A percentile compares a stretch with the other conserved stretches of the same genome.
Conservation (phyloP, 1,140 invertebrate genomes). For the Drosophila murphyi region DNA sequence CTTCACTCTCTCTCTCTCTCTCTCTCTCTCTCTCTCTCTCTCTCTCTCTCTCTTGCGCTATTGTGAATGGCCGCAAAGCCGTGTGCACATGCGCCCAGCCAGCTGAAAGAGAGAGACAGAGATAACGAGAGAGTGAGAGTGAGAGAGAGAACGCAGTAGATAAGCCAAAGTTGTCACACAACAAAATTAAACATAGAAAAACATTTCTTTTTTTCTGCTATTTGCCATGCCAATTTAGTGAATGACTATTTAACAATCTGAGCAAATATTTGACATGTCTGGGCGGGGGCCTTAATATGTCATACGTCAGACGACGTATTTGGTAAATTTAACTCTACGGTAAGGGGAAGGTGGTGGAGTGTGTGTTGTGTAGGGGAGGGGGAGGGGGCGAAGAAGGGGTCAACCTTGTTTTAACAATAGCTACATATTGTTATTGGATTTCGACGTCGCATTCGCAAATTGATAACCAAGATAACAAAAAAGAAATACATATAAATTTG, state of each 20-base stretch:
- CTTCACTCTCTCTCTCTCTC: neutral
- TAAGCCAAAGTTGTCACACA: conserved; percentile 54
- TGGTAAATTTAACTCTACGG: conserved; percentile 23
- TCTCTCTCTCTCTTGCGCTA: neutral
- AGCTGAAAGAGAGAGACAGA: neutral
- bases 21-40: no score
- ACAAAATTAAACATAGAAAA: conserved; percentile 55
- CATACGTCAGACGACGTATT: conserved; percentile 4
- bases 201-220: conserved; percentile 43
- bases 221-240: conserved; percentile 65
- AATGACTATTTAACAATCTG: conserved; percentile 73
- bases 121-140: conserved; percentile 4
- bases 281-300: conserved; percentile 31
- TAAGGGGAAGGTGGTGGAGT: neutral
- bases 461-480: conserved; percentile 71
- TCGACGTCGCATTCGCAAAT: conserved; percentile 32
- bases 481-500: conserved; percentile 49
- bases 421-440: conserved; percentile 43
- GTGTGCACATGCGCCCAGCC: conserved; percentile 37
- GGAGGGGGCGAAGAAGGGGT: neutral
- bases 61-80: conserved; percentile 25
- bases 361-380: neutral
- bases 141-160: conserved; percentile 3
- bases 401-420: conserved; percentile 36
- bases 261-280: conserved; percentile 62